Evolutionary conservation across 2,797 vertebrate species (phyloP), one percentile per base, ranked within the genome.

Genomic region (Toxotes lorentzi): DNA sequence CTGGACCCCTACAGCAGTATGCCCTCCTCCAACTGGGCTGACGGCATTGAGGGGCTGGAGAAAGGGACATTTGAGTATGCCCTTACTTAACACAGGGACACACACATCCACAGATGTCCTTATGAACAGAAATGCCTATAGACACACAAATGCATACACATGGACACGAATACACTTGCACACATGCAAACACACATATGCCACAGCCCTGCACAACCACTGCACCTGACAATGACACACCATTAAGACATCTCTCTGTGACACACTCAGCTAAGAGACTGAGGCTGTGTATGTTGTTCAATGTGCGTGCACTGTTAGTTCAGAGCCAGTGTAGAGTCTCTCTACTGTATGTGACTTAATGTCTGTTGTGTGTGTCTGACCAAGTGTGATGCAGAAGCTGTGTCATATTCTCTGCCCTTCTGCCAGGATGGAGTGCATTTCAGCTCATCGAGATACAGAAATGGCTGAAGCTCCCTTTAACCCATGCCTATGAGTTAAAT

Each of bases 1-100:
- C 91, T 99, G 91, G 98, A 99, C 89, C 98, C 98, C 1, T 99
- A 99, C 86, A 99, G 97, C 86, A 99, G 97, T 82, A 99, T 99
- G 98, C 98, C 98, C 8, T 98, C 98, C 19, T 99, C 97, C 59
- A 98, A 97, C 0, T 99, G 98, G 98, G 96, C 97, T 47, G 96
- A 98, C 45, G 97, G 98, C 88, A 95, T 98, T 7, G 97, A 99
- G 89, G 97, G 97, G 27, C 89, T 98, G 84, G 98, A 99, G 92
- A 99, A 99, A 91, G 98, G 98, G 81, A 98, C 97, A 43, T 99
- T 99, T 90, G 97, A 99, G 91, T 98, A 99, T 4, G 96, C 97
- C 74, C 96, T 99, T 14, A 97, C 97, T 78, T 99, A 96, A 97
- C 89, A 91, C 88, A 82, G 83, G 70, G 74, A 80, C 71, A 78